A percentile compares a stretch with the other conserved stretches of the same genome.
These are phyloP conservation scores for Thamnaconus septentrionalis DNA, from an alignment of 2,113 vertebrate genomes.

Conservation along the genomic window DNA sequence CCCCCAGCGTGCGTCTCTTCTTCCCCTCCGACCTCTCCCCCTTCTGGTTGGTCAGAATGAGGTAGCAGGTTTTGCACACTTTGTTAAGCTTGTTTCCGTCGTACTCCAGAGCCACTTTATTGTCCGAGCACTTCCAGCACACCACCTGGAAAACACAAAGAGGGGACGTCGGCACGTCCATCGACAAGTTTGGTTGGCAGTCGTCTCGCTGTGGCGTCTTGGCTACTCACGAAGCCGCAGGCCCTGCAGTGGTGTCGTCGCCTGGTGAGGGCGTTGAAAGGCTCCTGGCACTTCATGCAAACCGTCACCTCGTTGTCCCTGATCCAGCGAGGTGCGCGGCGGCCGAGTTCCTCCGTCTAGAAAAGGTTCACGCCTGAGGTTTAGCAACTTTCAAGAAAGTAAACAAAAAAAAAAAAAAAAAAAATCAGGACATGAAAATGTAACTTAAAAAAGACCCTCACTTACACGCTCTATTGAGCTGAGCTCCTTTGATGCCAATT, in stretches of 20 bases:
- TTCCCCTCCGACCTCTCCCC: conserved; percentile 76
- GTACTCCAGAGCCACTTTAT: conserved; percentile 87
- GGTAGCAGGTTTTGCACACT: conserved; percentile 90
- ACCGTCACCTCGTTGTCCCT: conserved; percentile 91
- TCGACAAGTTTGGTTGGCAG: background rate
- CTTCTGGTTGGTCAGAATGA: conserved; percentile 78
- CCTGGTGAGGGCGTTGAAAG: conserved; percentile 88
- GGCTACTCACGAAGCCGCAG: conserved; percentile 85
- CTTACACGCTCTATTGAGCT: conserved; percentile 87
- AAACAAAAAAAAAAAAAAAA: background rate
- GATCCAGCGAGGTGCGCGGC: conserved; percentile 91
- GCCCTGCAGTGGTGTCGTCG: conserved; percentile 92
- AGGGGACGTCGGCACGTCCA: background rate
- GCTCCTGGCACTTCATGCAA: conserved; percentile 93
- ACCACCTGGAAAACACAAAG: conserved; percentile 80
- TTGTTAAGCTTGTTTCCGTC: conserved; percentile 88
- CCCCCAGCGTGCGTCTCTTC: conserved; percentile 83
- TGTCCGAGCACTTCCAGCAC: conserved; percentile 95
- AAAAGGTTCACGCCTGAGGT: background rate
- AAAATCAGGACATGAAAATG: too few relatives aligned
- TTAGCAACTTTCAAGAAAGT: background rate
- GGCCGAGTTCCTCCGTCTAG: conserved; percentile 86
- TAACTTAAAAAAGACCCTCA: background rate
- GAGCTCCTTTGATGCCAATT: conserved; percentile 83
- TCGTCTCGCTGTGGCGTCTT: accelerated